Base-by-base conservation (phyloP, 2,113 vertebrate species). In the Typhlomys cinereus region DNA sequence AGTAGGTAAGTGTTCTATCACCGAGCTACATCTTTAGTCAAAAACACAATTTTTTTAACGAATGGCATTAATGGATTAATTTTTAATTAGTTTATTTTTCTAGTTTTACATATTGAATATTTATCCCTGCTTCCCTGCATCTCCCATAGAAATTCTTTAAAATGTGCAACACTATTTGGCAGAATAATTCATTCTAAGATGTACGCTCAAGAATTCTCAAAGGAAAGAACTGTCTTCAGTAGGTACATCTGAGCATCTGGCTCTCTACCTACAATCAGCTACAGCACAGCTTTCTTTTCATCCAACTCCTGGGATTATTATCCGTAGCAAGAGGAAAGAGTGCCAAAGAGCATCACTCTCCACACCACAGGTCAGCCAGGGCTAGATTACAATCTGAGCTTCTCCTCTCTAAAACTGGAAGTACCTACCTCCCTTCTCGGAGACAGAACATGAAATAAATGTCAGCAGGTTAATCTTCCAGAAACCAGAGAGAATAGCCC, bases 151-250 rank as follows among this genome's bases (percentile, higher is more conserved):
- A n/a, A n/a, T n/a, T n/a, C n/a, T n/a, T n/a, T n/a, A n/a, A n/a
- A 70, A 25, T 14, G 39, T 11, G 7, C 39, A 91, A 85, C 41
- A 92, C 20, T 64, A 52, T 7, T 61, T 76, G 39, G 4, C 57
- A 78, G 29, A 75, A 78, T 41, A 46, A 29, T 79, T 95, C 50
- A 74, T 61, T 61, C 44, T 36, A 87, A 93, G 85, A 57, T 41
- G 41, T 50, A 27, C 88, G 11, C 48, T 85, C 36, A 76, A 59
- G 61, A 89, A 89, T 81, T 82, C 50, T 91, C 18, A 62, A 89
- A 82, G 41, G 31, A 41, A 87, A 50, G 36, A 70, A 88, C 41
- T 61, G 57, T 80, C 44, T 61, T 80, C 78, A 48, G n/a, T 52
- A 73, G 34, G 39, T 71, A 61, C 87, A 85, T 80, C 46, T 95